Evolutionary conservation across 2,888 invertebrate genomes (phyloP), one percentile per base, ranked within the genome.

Genomic region (Portevinia maculata): DNA sequence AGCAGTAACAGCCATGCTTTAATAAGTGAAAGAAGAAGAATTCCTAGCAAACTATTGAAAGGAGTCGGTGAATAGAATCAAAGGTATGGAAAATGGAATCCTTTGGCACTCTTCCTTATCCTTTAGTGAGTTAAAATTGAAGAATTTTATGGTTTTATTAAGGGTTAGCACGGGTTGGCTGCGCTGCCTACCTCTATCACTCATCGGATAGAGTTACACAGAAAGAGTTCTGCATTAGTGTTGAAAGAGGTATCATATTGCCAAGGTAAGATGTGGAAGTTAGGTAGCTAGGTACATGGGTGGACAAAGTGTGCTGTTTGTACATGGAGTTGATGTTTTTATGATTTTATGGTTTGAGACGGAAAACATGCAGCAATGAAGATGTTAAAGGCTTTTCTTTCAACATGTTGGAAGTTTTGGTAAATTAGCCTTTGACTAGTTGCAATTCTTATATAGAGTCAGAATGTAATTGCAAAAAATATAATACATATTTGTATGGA

Each of bases 111-210:
- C 5, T 48, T 37, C 41, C 60, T 78, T 62, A 74, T 83, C 74
- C 60, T 70, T 74, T 44, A 15, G 57, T 34, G 73, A 73, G 73
- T 76, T 73, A 65, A 75, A 83, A 67, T 73, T 83, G 88, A 89
- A 88, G 88, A 88, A 88, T 88, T 88, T 88, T 88, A 89, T 88
- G 88, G 88, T 89, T 88, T 88, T 88, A 89, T 88, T 88, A 86
- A 88, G 88, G 88, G 88, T 88, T 88, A 89, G 87, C 87, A 86
- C 84, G 81, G 71, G 59, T 73, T 67, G 65, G 48, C 48, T 53
- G 53, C 24, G 11, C 17, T 39, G 65, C 50, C 52, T 74, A 74
- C 78, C 84, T 79, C 39, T 55, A 60, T 78, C 48, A 64, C 44
- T 32, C 48, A 59, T 37, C 39, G 62, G 73, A 69, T 84, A 84